phyloP scores from a whole-genome alignment of 2,113 vertebrate species.

The Silurus glanis region DNA sequence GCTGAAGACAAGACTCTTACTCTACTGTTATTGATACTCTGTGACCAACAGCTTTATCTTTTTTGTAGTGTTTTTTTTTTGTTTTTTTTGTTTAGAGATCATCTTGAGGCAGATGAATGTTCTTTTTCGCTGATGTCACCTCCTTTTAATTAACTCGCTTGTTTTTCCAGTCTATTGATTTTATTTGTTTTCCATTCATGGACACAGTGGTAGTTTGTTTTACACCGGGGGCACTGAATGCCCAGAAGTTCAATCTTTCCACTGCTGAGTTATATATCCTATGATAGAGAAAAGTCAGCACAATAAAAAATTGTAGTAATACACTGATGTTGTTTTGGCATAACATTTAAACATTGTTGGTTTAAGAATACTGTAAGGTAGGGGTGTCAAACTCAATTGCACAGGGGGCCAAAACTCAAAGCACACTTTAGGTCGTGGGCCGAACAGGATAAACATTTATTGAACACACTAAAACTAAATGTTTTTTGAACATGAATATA shows the following conservation, averaged over 20 bases:
- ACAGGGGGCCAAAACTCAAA: too few relatives aligned
- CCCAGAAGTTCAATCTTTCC: neutral
- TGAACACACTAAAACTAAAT: too few relatives aligned
- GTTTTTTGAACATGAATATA: too few relatives aligned
- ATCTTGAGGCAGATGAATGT: conserved; percentile 28
- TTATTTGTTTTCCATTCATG: conserved; percentile 47
- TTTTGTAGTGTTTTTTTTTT: neutral
- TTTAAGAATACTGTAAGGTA: neutral
- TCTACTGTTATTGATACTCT: neutral
- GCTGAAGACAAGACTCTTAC: neutral
- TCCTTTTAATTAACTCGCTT: conserved; percentile 45
- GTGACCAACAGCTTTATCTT: neutral
- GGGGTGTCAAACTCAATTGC: too few relatives aligned
- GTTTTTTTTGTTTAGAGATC: conserved; percentile 28
- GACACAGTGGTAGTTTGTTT: conserved; percentile 22
- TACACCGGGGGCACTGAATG: neutral
- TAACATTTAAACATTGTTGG: neutral
- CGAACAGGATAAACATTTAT: too few relatives aligned
- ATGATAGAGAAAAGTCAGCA: neutral
- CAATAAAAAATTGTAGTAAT: neutral
- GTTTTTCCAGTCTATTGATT: conserved; percentile 56
- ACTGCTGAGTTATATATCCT: neutral
- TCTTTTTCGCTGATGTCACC: conserved; percentile 8
- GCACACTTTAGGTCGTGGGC: too few relatives aligned
- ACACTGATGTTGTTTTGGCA: too few relatives aligned